These are phyloP conservation scores for Oxyteleia sp. DNA, from an alignment of 2,888 invertebrate species.

Conservation along the genomic window DNA sequence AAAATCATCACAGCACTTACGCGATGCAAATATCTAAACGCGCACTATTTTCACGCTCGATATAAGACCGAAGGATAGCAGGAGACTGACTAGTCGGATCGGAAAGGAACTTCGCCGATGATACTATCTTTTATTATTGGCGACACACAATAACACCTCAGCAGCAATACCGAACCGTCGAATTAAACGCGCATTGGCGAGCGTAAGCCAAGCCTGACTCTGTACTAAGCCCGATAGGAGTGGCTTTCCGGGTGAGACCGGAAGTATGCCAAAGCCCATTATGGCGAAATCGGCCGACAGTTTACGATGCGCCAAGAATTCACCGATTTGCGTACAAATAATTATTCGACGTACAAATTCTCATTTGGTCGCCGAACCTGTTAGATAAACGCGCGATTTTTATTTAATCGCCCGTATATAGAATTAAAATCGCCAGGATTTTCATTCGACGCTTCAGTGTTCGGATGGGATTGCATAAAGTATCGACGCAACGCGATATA, in stretches of 20 bases:
- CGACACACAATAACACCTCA: conserved; percentile 70
- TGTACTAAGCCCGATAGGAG: conserved; percentile 82
- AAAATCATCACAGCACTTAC: no score
- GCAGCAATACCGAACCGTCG: conserved; percentile 67
- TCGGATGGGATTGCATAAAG: no score
- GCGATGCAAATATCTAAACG: no score
- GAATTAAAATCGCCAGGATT: no score
- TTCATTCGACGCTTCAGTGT: no score
- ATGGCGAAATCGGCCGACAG: conserved; percentile 67
- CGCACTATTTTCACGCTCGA: conserved; percentile 53
- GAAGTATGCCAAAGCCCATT: conserved; percentile 80
- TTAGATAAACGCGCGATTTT: not conserved
- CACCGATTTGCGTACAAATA: conserved; percentile 36
- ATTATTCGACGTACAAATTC: not conserved
- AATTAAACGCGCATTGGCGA: conserved; percentile 73
- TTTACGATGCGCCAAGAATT: conserved; percentile 56
- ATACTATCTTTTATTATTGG: conserved; percentile 70
- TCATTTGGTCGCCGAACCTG: no score
- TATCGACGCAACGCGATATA: no score
- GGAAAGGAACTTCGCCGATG: conserved; percentile 52
- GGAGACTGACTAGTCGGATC: conserved; percentile 77
- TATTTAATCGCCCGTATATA: no score
- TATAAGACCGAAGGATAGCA: conserved; percentile 79
- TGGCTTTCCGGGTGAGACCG: conserved; percentile 86
- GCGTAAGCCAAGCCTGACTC: conserved; percentile 71